A percentile compares a stretch with the other conserved stretches of the same genome.
Conservation (phyloP, 1,140 invertebrate genomes). For the Mactra quadrangularis region DNA sequence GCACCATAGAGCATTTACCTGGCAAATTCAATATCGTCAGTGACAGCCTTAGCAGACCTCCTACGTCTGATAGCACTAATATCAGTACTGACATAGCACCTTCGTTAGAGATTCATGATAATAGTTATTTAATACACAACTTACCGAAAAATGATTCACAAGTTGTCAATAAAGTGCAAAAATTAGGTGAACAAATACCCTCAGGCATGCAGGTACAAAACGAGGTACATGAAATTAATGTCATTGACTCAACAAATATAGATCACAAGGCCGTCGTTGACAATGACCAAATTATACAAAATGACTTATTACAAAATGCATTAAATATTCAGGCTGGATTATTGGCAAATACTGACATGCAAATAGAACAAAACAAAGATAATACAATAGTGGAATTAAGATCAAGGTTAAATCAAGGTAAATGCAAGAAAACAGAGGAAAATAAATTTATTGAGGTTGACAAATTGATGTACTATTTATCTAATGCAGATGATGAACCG, state of each 20-base stretch:
- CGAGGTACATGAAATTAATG: slow-evolving; percentile 36
- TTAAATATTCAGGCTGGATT: no score
- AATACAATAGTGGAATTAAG: no score
- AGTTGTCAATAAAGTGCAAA: no score
- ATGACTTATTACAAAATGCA: background rate
- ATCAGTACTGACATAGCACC: background rate
- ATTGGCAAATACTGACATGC: no score
- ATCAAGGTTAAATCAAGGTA: slow-evolving; percentile 47
- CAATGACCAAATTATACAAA: background rate
- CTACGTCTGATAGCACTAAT: background rate
- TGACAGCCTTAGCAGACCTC: slow-evolving; percentile 62
- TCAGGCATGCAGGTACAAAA: no score
- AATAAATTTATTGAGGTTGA: slow-evolving; percentile 46
- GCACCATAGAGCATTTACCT: slow-evolving; percentile 59
- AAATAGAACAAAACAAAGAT: no score
- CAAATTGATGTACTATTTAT: slow-evolving; percentile 51
- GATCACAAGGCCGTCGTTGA: slow-evolving; percentile 47
- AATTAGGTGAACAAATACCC: no score
- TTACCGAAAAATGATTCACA: no score
- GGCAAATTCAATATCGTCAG: slow-evolving; percentile 61
- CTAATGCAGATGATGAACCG: slow-evolving; percentile 45
- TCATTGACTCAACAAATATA: slow-evolving; percentile 52
- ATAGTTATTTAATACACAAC: background rate
- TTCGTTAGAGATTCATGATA: slow-evolving; percentile 50
- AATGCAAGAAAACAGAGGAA: slow-evolving; percentile 28